Evolutionary conservation across 2,113 vertebrate species (phyloP), one percentile per base, ranked within the genome.

Genomic region (Corynorhinus townsendii): DNA sequence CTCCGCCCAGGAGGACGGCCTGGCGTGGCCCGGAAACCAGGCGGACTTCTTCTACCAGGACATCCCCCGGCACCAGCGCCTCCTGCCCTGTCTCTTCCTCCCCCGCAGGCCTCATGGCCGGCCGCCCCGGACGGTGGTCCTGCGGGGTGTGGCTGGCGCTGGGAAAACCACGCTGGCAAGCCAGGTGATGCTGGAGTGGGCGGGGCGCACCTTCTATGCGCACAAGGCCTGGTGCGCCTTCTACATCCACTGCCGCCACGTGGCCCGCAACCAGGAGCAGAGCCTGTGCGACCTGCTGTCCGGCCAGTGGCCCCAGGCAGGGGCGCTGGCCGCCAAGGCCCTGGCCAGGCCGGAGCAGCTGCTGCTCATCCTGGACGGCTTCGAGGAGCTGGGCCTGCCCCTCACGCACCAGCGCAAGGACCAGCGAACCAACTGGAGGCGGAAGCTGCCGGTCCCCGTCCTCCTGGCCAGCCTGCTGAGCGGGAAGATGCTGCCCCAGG

Each of bases 121-220:
- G 17, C 49, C 2, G 0, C 96, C 97, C 0, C 90, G 11, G 76
- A 95, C 87, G 0, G 38, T 97, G 90, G 95, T 98, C 40, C 92
- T 98, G 38, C 87, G 96, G 76, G 98, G 98, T 2, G 95, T 81
- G 14, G 80, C 96, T 0, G 97, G 97, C 1, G 93, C 97, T 19
- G 98, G 98, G n/a, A 98, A 98, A 93, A 98, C 98, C 0, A 91
- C 4, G 3, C 47, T 77, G 0, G 84, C 97, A 12, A 96, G 83
- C 89, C 97, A 90, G 87, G 77, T 98, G 69, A 98, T 98, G 97
- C 17, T 80, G 35, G 94, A 93, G 8, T 98, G 98, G 98, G 96
- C 71, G 0, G 84, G 80, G 26, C 96, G 95, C 49, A 22, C 7
- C 0, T 56, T 95, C 30, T 96, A 93, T 0, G 0, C 22, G 0